Evolutionary conservation across 2,888 invertebrate species (phyloP).

Genomic region (Gymnosoma rotundatum): DNA sequence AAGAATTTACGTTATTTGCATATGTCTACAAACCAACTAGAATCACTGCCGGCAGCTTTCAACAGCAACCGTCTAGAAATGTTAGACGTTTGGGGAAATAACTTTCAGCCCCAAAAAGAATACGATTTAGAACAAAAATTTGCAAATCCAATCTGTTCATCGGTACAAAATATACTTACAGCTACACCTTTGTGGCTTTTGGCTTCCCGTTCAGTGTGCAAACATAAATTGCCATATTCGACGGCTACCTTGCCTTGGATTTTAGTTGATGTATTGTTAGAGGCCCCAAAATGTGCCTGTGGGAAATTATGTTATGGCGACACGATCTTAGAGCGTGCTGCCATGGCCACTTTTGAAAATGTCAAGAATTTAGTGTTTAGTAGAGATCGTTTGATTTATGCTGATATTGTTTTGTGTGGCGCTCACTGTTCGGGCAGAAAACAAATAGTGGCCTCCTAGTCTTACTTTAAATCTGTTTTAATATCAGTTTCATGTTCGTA

Average conservation of each 20-base stretch:
- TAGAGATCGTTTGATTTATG: constrained; percentile 80
- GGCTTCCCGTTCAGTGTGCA: constrained; percentile 76
- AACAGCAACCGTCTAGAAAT: constrained; percentile 77
- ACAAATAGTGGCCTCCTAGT: constrained; percentile 65
- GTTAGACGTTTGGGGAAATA: constrained; percentile 80
- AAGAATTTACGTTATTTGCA: constrained; percentile 77
- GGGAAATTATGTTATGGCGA: constrained; percentile 78
- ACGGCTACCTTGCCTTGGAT: constrained; percentile 76
- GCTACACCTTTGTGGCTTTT: constrained; percentile 77
- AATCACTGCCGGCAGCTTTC: constrained; percentile 79
- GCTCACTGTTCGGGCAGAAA: constrained; percentile 74
- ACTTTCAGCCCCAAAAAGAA: constrained; percentile 73
- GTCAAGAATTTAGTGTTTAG: constrained; percentile 79
- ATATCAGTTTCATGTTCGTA: not conserved
- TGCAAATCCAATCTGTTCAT: constrained; percentile 3
- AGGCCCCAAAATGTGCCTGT: constrained; percentile 79
- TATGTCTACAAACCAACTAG: constrained; percentile 78
- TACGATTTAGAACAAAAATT: constrained; percentile 53
- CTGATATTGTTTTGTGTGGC: constrained; percentile 79
- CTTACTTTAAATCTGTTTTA: not conserved
- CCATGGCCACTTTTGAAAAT: constrained; percentile 77
- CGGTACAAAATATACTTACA: constrained; percentile 54
- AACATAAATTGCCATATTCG: constrained; percentile 75
- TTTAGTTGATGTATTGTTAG: constrained; percentile 78
- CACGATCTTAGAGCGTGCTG: constrained; percentile 76